phyloP scores from a whole-genome alignment of 2,113 vertebrate species.

The Gasterosteus aculeatus region DNA sequence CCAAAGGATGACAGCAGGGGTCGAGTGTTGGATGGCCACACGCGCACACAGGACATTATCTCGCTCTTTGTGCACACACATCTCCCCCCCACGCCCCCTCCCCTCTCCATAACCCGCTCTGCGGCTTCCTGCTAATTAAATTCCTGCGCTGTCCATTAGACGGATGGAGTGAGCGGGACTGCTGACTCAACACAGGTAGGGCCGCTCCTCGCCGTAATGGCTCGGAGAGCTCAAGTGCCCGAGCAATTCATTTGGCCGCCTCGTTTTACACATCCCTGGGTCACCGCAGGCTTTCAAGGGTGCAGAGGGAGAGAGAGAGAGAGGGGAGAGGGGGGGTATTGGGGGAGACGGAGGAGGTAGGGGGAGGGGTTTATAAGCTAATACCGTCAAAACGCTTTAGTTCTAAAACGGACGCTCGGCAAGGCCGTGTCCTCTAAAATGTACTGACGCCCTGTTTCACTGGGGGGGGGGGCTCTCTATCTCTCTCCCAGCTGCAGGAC shows the following conservation, averaged over 20 bases:
- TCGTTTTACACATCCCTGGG: slow-evolving; percentile 77
- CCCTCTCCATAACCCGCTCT: slow-evolving; percentile 78
- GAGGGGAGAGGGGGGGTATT: background rate
- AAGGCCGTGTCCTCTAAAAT: slow-evolving; percentile 72
- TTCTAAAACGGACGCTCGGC: slow-evolving; percentile 64
- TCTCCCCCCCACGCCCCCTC: slow-evolving; percentile 19
- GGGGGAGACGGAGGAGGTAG: background rate
- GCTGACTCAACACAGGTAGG: slow-evolving; percentile 98
- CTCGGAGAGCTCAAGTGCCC: slow-evolving; percentile 73
- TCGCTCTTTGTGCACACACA: slow-evolving; percentile 6
- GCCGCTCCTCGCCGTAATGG: slow-evolving; percentile 81
- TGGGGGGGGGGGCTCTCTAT: background rate
- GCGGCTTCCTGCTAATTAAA: slow-evolving; percentile 94
- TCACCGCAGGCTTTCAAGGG: slow-evolving; percentile 80
- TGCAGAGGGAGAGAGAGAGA: slow-evolving; percentile 47
- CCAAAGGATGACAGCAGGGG: slow-evolving; percentile 62
- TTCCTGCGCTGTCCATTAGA: slow-evolving; percentile 98
- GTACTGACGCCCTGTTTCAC: slow-evolving; percentile 42
- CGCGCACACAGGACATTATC: background rate
- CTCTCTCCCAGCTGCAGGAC: slow-evolving; percentile 6
- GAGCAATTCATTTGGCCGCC: slow-evolving; percentile 80
- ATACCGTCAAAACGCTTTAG: slow-evolving; percentile 67
- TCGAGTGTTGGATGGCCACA: slow-evolving; percentile 28
- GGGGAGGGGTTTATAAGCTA: slow-evolving; percentile 52
- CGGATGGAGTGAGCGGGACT: slow-evolving; percentile 90